Base-by-base conservation (phyloP, 2,888 invertebrate genomes). In the Orthonychiurus folsomi region DNA sequence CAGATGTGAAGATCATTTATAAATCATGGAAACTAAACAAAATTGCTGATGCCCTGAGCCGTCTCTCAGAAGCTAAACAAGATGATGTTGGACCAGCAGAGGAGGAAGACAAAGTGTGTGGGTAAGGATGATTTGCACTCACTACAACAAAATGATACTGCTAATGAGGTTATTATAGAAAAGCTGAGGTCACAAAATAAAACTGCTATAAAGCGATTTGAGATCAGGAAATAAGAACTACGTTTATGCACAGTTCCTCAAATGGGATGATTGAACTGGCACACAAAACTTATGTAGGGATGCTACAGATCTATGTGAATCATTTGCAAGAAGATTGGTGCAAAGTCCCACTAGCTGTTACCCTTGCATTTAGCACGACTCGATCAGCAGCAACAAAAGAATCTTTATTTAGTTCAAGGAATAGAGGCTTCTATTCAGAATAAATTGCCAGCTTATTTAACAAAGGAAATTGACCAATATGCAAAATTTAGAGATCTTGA, bases 21-120 rank as follows among this genome's bases (percentile, higher is more conserved):
- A 72, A 74, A 2, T 76, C 76, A 0, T 79, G 79, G 1, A 71
- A 70, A 28, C 64, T 67, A 1, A 77, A 79, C 64, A 72, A 73
- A 1, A 68, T 78, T 0, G 78, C 78, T 0, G 79, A 79, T 64
- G 71, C 74, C 0, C 63, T 79, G 2, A 76, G 75, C 0, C 61
- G 77, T 54, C 73, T 74, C 1, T 63, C 71, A 1, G 27, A n/a
- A 54, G n/a, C n/a, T n/a, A n/a, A n/a, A n/a, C n/a, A n/a, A n/a
- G 50, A 53, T 25, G 50, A 26, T 12, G 28, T 21, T 2, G 55
- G 24, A n/a, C n/a, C n/a, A n/a, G n/a, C n/a, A n/a, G n/a, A n/a
- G n/a, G 26, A 53, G 25, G 37, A 37, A 15, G 37, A 37, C 15
- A 15, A 37, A 37, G 5, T 37, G 15, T 15, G 9, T 37, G 37